Percentiles rank a stretch among this genome's conserved stretches.
phyloP scores from a whole-genome alignment of 1,140 invertebrate genomes.

The Hydropsyche tenuis region DNA sequence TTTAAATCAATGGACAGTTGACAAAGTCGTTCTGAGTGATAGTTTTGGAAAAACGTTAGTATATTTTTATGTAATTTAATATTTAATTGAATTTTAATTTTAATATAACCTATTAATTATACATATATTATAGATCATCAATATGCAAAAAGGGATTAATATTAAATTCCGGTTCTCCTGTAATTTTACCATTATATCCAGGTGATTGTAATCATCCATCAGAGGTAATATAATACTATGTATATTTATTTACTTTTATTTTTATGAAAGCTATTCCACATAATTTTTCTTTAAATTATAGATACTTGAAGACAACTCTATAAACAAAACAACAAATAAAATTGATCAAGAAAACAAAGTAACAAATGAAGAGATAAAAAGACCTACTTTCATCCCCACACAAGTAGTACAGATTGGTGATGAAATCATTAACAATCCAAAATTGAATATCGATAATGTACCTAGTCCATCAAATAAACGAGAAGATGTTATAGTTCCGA shows the following conservation, averaged over 20 bases:
- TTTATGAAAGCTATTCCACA: not conserved
- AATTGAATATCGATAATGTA: constrained; percentile 32
- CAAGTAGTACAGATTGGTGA: constrained; percentile 55
- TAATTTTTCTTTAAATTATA: constrained; percentile 17
- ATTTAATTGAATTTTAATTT: constrained; percentile 14
- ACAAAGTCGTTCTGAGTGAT: constrained; percentile 84
- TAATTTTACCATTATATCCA: constrained; percentile 74
- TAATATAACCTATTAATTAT: no score
- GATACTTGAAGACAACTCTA: constrained; percentile 29
- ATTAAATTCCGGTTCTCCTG: constrained; percentile 75
- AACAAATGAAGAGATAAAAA: constrained; percentile 23
- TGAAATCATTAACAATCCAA: constrained; percentile 49
- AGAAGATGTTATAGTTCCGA: constrained; percentile 42
- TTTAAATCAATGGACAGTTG: constrained; percentile 76
- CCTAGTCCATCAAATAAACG: constrained; percentile 40
- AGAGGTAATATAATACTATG: constrained; percentile 34
- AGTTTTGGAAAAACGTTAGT: constrained; percentile 81
- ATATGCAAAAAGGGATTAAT: constrained; percentile 78
- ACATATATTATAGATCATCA: constrained; percentile 74
- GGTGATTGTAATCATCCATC: constrained; percentile 72
- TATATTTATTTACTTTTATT: not conserved
- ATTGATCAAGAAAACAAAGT: constrained; percentile 45
- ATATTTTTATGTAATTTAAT: not conserved
- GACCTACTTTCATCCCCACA: constrained; percentile 52
- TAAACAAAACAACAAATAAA: constrained; percentile 34